Evolutionary conservation across 1,140 invertebrate species (phyloP), one percentile per base, ranked within the genome.

Genomic region (Leptopilina clavipes): DNA sequence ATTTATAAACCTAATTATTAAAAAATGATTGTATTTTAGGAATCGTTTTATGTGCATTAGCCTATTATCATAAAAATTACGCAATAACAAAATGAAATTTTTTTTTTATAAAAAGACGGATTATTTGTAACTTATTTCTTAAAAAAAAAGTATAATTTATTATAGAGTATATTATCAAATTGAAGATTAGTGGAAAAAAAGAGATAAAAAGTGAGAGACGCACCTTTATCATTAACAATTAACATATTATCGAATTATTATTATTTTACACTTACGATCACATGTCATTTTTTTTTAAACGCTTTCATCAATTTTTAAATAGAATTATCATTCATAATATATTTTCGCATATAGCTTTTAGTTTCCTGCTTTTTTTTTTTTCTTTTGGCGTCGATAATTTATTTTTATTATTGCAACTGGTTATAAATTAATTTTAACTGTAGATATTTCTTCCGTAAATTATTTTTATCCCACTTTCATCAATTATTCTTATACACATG

Each of bases 221-320:
- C 59, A 65, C 25, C 59, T 65, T 3, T 22, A 6, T 65, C 74
- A 56, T 80, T 72, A 84, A 86, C 82, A 81, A 84, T 80, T 84
- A 87, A 86, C 81, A 71, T n/a, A n/a, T n/a, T n/a, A n/a, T 81
- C 83, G 82, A 80, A 77, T 31, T 52, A 14, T 52, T 40, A 40
- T 40, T 76, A 76, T 72, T 74, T 75, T 82, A 80, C 78, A 76
- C 48, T 19, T 76, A 74, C 56, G 54, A 72, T 76, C 79, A 79
- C 79, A 75, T 82, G 56, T 80, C 7, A 72, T 72, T 70, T 77
- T 81, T 85, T 79, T 75, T 80, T 82, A 40, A 43, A 52, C 56
- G 48, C 14, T 31, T 25, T 31, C 22, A 71, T n/a, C 37, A 3
- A 59, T 22, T 54, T 44, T 40, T 25, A 56, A 71, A 56, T 65